Conservation (phyloP, 2,797 vertebrate genomes). For the Malurus splendens region DNA sequence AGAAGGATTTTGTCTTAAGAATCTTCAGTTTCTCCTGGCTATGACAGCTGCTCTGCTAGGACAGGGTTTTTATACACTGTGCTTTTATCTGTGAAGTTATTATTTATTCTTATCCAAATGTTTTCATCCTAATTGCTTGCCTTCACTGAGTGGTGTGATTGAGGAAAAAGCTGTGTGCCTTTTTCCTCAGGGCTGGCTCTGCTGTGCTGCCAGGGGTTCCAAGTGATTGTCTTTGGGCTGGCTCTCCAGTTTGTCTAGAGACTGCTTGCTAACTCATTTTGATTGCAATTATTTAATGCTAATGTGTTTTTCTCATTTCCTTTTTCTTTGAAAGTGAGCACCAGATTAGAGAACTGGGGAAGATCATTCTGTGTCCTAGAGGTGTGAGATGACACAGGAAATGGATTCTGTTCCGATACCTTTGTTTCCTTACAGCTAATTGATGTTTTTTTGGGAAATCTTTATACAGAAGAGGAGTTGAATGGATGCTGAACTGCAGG, state of each 20-base stretch:
- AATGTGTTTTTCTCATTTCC: neutral
- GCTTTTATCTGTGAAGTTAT: neutral
- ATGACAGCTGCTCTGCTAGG: neutral
- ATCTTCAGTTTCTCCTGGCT: neutral
- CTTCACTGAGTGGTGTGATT: neutral
- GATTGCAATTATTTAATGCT: neutral
- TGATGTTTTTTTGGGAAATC: neutral
- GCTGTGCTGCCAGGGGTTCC: neutral
- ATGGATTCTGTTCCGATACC: rapidly evolving
- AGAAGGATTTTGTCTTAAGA: neutral
- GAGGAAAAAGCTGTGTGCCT: neutral
- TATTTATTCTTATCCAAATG: neutral
- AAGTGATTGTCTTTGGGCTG: neutral
- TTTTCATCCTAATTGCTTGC: neutral
- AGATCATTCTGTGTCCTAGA: neutral
- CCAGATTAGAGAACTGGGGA: neutral
- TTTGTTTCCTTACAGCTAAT: neutral
- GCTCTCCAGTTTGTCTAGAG: neutral
- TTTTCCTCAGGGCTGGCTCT: neutral
- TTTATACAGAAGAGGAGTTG: neutral
- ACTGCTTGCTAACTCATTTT: neutral
- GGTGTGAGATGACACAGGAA: neutral
- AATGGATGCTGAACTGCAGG: neutral
- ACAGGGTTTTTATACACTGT: neutral
- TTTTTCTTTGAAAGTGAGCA: neutral